A percentile compares a stretch with the other conserved stretches of the same genome.
Evolutionary conservation across 1,140 invertebrate genomes (phyloP).

Genomic region (Bombyx mori): DNA sequence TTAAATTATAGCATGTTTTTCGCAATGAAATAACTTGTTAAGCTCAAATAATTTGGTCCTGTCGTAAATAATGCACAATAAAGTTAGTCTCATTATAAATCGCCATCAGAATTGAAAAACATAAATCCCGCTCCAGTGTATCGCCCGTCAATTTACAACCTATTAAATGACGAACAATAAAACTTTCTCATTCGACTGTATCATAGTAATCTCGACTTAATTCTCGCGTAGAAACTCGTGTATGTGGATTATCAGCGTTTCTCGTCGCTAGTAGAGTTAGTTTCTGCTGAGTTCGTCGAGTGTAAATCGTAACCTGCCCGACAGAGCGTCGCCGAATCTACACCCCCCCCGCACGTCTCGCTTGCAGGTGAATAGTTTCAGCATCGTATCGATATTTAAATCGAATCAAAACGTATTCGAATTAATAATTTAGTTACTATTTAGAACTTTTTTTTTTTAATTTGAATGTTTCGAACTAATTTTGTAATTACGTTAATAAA

Average conservation of each 20-base stretch:
- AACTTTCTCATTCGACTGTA: constrained; percentile 23
- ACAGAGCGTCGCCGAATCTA: constrained; percentile 52
- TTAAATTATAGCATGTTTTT: too few species aligned
- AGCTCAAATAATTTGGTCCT: too few species aligned
- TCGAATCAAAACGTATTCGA: not conserved
- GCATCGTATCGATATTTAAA: not conserved
- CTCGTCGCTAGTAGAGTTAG: constrained; percentile 40
- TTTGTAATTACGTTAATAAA: too few species aligned
- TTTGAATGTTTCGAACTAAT: too few species aligned
- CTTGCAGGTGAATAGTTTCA: constrained; percentile 54
- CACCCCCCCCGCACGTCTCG: constrained; percentile 28
- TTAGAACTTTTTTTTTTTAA: too few species aligned
- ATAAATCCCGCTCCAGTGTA: not conserved
- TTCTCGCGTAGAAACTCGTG: constrained; percentile 46
- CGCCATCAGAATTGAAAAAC: not conserved
- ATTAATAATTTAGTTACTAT: too few species aligned
- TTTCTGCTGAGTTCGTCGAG: constrained; percentile 66
- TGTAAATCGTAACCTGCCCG: constrained; percentile 71
- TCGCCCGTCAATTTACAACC: constrained; percentile 19
- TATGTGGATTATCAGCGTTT: constrained; percentile 65
- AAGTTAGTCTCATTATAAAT: not conserved
- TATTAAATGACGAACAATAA: constrained; percentile 35
- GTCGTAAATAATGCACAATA: constrained; percentile 2
- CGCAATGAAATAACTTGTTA: too few species aligned
- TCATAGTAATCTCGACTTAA: constrained; percentile 57